phyloP scores from a whole-genome alignment of 2,797 vertebrate species.

The Streptopelia turtur region DNA sequence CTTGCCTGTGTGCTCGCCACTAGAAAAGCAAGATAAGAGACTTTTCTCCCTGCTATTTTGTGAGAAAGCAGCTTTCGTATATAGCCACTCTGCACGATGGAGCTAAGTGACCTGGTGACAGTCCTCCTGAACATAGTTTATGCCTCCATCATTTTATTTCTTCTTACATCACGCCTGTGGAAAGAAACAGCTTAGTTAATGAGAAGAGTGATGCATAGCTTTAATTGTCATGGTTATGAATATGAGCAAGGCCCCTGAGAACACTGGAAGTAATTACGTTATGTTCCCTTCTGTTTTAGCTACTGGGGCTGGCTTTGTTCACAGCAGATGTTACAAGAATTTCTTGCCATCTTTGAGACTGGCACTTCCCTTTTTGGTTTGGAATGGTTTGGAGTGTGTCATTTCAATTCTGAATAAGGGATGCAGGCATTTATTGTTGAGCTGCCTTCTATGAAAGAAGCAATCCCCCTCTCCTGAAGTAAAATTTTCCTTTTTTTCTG shows the following conservation, averaged over 20 bases:
- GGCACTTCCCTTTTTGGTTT: neutral
- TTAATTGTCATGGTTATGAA: neutral
- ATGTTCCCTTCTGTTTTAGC: neutral
- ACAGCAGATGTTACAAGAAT: neutral
- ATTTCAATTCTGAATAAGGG: neutral
- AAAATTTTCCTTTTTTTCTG: neutral
- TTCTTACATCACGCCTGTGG: neutral
- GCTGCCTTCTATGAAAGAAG: neutral
- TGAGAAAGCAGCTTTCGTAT: neutral
- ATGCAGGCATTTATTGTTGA: neutral
- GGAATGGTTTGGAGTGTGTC: neutral
- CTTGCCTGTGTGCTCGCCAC: neutral
- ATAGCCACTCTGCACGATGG: neutral
- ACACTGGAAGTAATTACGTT: neutral
- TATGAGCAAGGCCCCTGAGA: neutral
- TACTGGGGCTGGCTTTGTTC: neutral
- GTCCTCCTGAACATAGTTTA: neutral
- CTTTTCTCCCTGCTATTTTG: neutral
- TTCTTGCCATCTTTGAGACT: neutral
- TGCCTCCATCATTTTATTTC: neutral
- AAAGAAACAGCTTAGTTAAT: neutral
- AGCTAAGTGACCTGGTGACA: neutral
- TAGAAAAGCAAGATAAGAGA: neutral
- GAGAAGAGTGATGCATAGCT: neutral
- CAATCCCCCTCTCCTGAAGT: neutral